Base-by-base conservation (phyloP, 2,888 invertebrate species). In the Pterostichus niger region DNA sequence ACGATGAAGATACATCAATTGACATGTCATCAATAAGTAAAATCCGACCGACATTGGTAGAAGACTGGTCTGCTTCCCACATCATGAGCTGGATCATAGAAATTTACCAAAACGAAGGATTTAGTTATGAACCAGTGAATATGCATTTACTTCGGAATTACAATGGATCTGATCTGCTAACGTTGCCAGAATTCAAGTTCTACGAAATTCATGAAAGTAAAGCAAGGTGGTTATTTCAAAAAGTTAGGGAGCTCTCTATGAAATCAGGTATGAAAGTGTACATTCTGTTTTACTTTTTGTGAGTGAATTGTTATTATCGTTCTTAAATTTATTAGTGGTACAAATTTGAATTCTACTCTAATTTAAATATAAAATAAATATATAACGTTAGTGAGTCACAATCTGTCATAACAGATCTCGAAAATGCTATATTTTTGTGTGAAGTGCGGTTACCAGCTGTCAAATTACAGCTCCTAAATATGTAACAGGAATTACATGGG, bases 61-160 rank as follows among this genome's bases (percentile, higher is more conserved):
- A 49, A 75, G 75, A 75, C 3, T 75, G 75, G 75, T 31, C 49
- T n/a, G 49, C 75, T 52, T n/a, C n/a, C 6, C 75, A 75, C 15
- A 75, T 75, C 5, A 75, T 80, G 71, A 35, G 52, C 13, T 68
- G 71, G 64, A 71, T 80, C 35, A 80, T 71, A 24, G 71, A 80
- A 52, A 15, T 49, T 2, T 80, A 80, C 49, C 54, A 71, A 52
- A 80, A 80, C 17, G 64, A 46, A 33, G 71, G 59, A n/a, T 54
- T 68, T 52, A 40, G 40, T 71, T 80, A 80, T 17, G 71, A 71
- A 40, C 17, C 80, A 11, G 52, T 68, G n/a, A 80, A 80, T 71
- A 54, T 71, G 40, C 52, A 80, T 52, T 54, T 56, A 54, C 68
- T 80, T 6, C 40, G 68, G 11, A 68, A 64, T n/a, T 49, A 7